phyloP scores from a whole-genome alignment of 92 coral and sea anemone genomes.

The Pocillopora meandrina region DNA sequence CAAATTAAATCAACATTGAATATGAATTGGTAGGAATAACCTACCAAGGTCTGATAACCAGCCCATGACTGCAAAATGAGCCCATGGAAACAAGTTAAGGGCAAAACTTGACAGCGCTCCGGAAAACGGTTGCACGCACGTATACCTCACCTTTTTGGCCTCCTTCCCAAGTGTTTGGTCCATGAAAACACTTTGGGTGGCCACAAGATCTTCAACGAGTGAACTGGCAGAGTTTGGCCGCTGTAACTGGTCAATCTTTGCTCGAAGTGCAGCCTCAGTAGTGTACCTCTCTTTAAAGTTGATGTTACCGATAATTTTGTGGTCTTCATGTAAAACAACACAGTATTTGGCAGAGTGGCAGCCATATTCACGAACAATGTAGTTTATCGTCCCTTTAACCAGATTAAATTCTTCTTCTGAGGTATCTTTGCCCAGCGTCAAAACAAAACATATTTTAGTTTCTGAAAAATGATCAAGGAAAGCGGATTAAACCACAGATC shows the following conservation, averaged over 20 bases:
- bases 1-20: no score
- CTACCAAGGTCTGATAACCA: no score
- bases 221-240: neutral
- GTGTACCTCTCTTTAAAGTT: neutral
- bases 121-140: neutral
- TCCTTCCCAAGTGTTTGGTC: neutral
- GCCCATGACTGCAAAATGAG: no score
- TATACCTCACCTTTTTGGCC: slow-evolving; percentile 5
- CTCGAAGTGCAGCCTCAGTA: neutral
- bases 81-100: no score
- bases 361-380: slow-evolving; percentile 7
- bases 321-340: neutral
- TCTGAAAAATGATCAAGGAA: slow-evolving; percentile 6
- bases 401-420: slow-evolving; percentile 3
- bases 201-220: slow-evolving; percentile 7
- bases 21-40: no score
- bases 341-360: slow-evolving; percentile 10
- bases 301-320: neutral
- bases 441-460: slow-evolving; percentile 22
- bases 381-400: slow-evolving; percentile 12
- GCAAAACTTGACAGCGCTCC: no score
- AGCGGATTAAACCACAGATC: neutral
- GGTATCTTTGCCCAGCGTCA: slow-evolving; percentile 5
- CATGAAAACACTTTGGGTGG: slow-evolving; percentile 3
- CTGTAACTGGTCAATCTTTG: neutral